Conservation (phyloP, 2,888 invertebrate species). For the Selenia dentaria region DNA sequence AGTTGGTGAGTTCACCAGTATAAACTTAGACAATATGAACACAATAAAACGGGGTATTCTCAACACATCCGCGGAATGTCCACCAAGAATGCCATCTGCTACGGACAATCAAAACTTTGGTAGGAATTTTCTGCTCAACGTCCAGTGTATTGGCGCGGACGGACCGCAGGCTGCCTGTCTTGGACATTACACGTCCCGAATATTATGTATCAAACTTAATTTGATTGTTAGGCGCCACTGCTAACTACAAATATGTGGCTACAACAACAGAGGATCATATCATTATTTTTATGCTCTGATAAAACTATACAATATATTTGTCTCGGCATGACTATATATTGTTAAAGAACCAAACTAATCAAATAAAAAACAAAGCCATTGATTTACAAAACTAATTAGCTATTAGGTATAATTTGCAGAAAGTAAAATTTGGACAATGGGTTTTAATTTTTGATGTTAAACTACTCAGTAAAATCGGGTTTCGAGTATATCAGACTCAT, state of each 20-base stretch:
- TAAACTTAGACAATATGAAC: slow-evolving; percentile 70
- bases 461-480: too few relatives aligned
- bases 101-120: slow-evolving; percentile 84
- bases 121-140: slow-evolving; percentile 81
- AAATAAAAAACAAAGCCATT: too few relatives aligned
- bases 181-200: slow-evolving; percentile 42
- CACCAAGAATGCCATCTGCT: slow-evolving; percentile 81
- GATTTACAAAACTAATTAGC: too few relatives aligned
- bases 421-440: too few relatives aligned
- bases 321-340: too few relatives aligned
- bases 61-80: slow-evolving; percentile 70
- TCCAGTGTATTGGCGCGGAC: slow-evolving; percentile 69
- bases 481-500: too few relatives aligned
- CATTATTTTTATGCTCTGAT: too few relatives aligned
- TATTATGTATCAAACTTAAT: slow-evolving; percentile 33
- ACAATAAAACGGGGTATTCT: slow-evolving; percentile 74
- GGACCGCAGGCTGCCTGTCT: slow-evolving; percentile 48
- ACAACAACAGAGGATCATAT: too few relatives aligned
- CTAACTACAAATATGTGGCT: neutral
- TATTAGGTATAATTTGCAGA: too few relatives aligned
- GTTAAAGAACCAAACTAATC: too few relatives aligned
- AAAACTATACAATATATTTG: too few relatives aligned
- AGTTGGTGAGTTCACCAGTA: slow-evolving; percentile 60
- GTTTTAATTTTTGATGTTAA: too few relatives aligned
- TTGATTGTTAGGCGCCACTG: slow-evolving; percentile 15